These are phyloP conservation scores for Agrotis segetum DNA, from an alignment of 2,888 invertebrate genomes.

Conservation along the genomic window DNA sequence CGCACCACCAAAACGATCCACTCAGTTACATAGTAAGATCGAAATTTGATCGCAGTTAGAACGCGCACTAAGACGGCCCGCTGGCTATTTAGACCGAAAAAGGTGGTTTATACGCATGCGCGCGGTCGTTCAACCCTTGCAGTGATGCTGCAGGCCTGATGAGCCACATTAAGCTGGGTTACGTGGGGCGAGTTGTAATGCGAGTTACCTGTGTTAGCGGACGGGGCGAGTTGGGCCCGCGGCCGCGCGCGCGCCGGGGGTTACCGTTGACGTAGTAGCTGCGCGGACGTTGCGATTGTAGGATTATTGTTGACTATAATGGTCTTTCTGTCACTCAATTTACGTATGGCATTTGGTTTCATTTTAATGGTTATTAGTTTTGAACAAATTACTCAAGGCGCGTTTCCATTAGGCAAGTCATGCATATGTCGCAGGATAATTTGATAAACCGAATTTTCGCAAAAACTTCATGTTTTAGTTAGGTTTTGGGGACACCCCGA, in stretches of 20 bases:
- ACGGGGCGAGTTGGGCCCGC: slow-evolving; percentile 27
- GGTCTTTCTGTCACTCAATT: too few species aligned
- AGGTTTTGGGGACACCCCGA: too few species aligned
- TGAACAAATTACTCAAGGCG: too few species aligned
- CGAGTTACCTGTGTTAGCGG: slow-evolving; percentile 58
- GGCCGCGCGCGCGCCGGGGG: slow-evolving; percentile 7
- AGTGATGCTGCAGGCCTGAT: slow-evolving; percentile 81
- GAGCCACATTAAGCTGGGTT: slow-evolving; percentile 72
- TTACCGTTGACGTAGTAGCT: not conserved
- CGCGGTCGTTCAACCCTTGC: slow-evolving; percentile 85
- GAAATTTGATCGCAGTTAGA: slow-evolving; percentile 89
- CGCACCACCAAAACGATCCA: slow-evolving; percentile 82
- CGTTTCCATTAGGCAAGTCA: too few species aligned
- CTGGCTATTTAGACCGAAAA: slow-evolving; percentile 81
- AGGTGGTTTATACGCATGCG: slow-evolving; percentile 81
- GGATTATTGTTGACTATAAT: not conserved
- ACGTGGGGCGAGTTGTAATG: slow-evolving; percentile 60
- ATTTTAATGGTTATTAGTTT: too few species aligned
- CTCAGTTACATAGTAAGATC: slow-evolving; percentile 88
- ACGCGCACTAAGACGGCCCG: slow-evolving; percentile 85
- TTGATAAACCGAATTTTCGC: too few species aligned
- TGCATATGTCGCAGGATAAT: too few species aligned
- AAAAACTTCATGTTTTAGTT: too few species aligned
- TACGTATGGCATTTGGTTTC: too few species aligned
- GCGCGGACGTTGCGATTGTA: not conserved